A percentile compares a stretch with the other conserved stretches of the same genome.
Evolutionary conservation across 2,113 vertebrate genomes (phyloP).

Genomic region (Hiodon tergisus): DNA sequence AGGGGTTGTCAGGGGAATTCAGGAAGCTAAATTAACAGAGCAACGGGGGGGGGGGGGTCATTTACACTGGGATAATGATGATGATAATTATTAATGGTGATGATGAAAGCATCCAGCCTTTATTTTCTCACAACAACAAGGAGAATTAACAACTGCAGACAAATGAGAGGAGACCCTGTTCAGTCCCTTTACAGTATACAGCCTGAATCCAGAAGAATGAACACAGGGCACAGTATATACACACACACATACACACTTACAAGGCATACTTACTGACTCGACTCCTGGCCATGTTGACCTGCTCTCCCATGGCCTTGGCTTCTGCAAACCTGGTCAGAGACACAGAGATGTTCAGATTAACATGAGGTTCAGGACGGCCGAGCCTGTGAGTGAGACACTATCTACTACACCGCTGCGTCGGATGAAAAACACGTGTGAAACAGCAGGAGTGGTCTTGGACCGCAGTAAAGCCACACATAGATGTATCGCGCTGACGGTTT

Average conservation of each 20-base stretch:
- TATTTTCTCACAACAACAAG: conserved; percentile 26
- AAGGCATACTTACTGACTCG: conserved; percentile 81
- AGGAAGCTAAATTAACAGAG: conserved; percentile 3
- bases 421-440: too few species aligned
- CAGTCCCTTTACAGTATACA: conserved; percentile 5
- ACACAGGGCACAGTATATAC: not conserved
- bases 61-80: conserved; percentile 20
- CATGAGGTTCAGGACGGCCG: not conserved
- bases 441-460: too few species aligned
- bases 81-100: conserved; percentile 25
- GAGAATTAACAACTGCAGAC: conserved; percentile 4
- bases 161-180: not conserved
- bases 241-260: not conserved
- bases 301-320: conserved; percentile 75
- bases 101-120: conserved; percentile 6
- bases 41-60: conserved; percentile 11
- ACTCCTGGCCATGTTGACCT: conserved; percentile 68
- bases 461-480: not conserved
- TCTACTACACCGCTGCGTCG: too few species aligned
- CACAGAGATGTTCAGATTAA: conserved; percentile 3
- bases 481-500: too few species aligned
- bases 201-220: not conserved
- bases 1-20: conserved; percentile 12
- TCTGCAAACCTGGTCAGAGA: conserved; percentile 68
- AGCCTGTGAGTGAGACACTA: not conserved